These are phyloP conservation scores for Phylloscopus collybita DNA, from an alignment of 2,797 vertebrate species.

Conservation along the genomic window DNA sequence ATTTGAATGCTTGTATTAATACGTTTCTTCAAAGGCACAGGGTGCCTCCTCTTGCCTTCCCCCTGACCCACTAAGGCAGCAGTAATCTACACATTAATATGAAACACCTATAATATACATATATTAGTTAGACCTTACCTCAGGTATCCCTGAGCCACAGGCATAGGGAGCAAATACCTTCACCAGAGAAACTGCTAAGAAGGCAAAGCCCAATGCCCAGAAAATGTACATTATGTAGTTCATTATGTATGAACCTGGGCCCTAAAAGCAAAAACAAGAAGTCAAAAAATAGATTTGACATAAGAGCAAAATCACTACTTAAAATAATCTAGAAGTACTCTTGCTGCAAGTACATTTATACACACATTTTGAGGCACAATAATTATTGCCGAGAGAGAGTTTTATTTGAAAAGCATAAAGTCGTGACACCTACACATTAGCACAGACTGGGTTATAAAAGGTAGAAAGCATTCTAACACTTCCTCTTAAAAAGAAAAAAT, in stretches of 20 bases:
- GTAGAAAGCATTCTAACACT: not conserved
- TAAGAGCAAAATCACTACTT: not conserved
- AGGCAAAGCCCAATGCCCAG: constrained; percentile 97
- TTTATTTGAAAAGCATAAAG: not conserved
- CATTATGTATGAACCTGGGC: constrained; percentile 99
- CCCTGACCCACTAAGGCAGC: not conserved
- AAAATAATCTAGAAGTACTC: not conserved
- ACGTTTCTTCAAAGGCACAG: not conserved
- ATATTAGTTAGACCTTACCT: constrained; percentile 81
- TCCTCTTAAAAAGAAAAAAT: not conserved
- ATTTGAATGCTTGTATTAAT: not conserved
- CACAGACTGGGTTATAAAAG: not conserved
- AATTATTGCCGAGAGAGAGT: not conserved
- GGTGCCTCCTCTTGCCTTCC: not conserved
- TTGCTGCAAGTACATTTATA: not conserved
- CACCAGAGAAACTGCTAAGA: constrained; percentile 94
- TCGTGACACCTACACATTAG: not conserved
- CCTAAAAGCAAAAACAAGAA: constrained; percentile 77
- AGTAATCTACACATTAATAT: not conserved
- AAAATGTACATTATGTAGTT: constrained; percentile 99
- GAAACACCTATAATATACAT: not conserved
- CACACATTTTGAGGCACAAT: not conserved
- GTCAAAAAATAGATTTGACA: not conserved
- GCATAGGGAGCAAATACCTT: constrained; percentile 98
- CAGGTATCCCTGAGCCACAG: constrained; percentile 97